Evolutionary conservation across 2,113 vertebrate genomes (phyloP).

Genomic region (Hydrochoerus hydrochaeris): DNA sequence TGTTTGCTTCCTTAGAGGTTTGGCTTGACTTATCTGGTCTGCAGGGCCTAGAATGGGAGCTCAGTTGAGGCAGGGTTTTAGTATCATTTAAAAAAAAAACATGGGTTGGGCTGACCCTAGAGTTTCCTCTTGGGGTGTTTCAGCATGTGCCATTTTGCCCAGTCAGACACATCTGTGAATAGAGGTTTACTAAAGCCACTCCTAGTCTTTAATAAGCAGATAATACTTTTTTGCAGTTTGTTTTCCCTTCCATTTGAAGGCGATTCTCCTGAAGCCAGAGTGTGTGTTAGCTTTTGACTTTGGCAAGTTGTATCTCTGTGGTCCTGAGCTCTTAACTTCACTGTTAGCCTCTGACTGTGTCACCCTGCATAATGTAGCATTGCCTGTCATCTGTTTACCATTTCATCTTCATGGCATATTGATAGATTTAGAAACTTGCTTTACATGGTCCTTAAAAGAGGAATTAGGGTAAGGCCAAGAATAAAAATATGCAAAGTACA

Average conservation of each 20-base stretch:
- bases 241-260: conserved; percentile 7
- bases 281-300: conserved; percentile 21
- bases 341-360: too few relatives aligned
- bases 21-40: neutral
- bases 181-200: neutral
- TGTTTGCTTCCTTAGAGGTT: neutral
- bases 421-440: conserved; percentile 17
- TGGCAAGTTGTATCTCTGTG: neutral
- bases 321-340: neutral
- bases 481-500: neutral
- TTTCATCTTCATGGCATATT: neutral
- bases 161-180: neutral
- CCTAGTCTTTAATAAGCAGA: neutral
- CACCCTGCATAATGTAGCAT: neutral
- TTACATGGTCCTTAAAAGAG: neutral
- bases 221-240: conserved; percentile 36
- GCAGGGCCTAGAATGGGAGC: neutral
- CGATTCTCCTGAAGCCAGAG: neutral
- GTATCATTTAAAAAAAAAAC: neutral
- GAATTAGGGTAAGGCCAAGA: neutral
- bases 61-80: neutral
- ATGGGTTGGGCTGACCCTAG: neutral
- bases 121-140: neutral
- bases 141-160: neutral
- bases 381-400: neutral